These are phyloP conservation scores for Tapirus terrestris DNA, from an alignment of 2,113 vertebrate species.

Conservation along the genomic window DNA sequence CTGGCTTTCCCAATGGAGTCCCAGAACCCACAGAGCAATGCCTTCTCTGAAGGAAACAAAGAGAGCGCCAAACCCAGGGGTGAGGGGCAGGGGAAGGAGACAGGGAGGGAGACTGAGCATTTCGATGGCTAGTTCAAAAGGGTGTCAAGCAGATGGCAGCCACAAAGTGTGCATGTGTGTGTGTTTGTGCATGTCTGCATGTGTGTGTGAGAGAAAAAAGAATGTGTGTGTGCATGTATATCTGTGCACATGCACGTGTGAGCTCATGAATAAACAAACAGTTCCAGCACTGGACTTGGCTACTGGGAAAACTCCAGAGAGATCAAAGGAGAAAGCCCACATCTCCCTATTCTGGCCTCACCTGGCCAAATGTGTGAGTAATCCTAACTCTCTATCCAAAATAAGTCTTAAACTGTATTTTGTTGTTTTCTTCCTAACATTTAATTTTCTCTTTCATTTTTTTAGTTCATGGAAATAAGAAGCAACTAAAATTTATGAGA, in stretches of 20 bases:
- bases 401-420: conserved; percentile 69
- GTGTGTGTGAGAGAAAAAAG: background rate
- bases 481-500: background rate
- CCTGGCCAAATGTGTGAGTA: conserved; percentile 84
- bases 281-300: conserved; percentile 81
- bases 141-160: conserved; percentile 82
- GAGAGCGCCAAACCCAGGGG: background rate
- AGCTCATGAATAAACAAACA: conserved; percentile 76
- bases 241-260: background rate
- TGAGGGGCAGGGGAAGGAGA: background rate
- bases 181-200: background rate
- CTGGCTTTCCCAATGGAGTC: conserved; percentile 55
- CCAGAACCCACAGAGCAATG: background rate
- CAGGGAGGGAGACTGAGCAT: conserved; percentile 12
- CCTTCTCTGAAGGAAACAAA: conserved; percentile 57
- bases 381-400: conserved; percentile 80
- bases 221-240: background rate
- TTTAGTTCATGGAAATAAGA: background rate
- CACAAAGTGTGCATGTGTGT: conserved; percentile 70
- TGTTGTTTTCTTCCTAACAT: conserved; percentile 69
- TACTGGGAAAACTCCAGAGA: conserved; percentile 81
- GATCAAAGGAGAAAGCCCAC: conserved; percentile 83
- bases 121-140: conserved; percentile 72
- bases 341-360: conserved; percentile 81
- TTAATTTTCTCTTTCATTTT: background rate